Evolutionary conservation across 2,113 vertebrate genomes (phyloP), one percentile per base, ranked within the genome.

Genomic region (Phaethornis superciliosus): DNA sequence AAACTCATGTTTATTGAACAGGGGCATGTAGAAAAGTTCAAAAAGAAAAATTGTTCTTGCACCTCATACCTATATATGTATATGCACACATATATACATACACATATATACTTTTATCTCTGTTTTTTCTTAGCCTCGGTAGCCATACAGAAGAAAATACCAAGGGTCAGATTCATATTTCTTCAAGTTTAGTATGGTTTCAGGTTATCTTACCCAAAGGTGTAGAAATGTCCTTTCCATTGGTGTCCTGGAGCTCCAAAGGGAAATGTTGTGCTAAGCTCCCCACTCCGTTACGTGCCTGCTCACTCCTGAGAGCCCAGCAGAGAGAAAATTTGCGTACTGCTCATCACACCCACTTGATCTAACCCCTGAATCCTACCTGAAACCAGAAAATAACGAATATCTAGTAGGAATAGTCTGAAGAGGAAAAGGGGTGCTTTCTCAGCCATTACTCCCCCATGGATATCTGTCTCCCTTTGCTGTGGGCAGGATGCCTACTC

Each of bases 271-370:
- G 47, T 78, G 56, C 44, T 88, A 70, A 56, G 49, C 60, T 55
- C 20, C 28, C 30, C 56, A 7, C 52, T 63, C 77, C 1, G 5
- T 88, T 86, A 47, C 46, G 35, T 64, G 64, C 64, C 80, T 59
- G 35, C 52, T 80, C 37, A n/a, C 60, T 78, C 28, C 28, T 60
- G 46, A 79, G 32, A 52, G 23, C 32, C 28, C 55, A 76, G 82
- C 69, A 89, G 71, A 90, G 49, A 93, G 78, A 42, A 55, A 74
- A 97, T 97, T 97, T 97, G 95, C 96, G 97, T 97, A 47, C 37
- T 6, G 7, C 28, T 94, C 65, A 91, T 94, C 78, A 69, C 35
- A 81, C 59, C 63, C 46, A 89, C 32, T 24, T 59, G 9, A 9
- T 30, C 35, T 63, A 40, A 17, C 55, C 42, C 37, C 9, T 72